Base-by-base conservation (phyloP, 2,888 invertebrate genomes). In the Galeopsomyia nigrocyanea region DNA sequence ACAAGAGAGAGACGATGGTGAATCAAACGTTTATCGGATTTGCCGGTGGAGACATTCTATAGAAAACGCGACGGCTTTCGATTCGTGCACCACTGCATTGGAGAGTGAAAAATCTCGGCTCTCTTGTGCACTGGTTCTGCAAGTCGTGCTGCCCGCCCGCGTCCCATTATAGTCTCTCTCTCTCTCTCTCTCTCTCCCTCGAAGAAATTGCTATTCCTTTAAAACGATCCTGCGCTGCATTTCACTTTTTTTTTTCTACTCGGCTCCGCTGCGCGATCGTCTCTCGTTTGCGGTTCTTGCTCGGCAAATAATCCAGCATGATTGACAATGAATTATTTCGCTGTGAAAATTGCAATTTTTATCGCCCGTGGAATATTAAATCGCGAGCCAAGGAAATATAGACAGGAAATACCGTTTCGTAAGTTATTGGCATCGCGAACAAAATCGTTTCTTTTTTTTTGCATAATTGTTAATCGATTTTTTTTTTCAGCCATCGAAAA, bases 191-290 rank as follows among this genome's bases (percentile, higher is more conserved):
- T 39, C 58, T 62, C 61, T 19, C 31, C 56, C 46, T 26, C 19
- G 49, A 63, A 53, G 67, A 51, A 60, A 58, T 67, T 21, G 67
- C 49, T 68, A 70, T 62, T 62, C 31, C 58, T 68, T 63, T 26
- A 26, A 26, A 26, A 68, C 47, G n/a, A n/a, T 53, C 46, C 60
- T 47, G 39, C 39, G 39, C 39, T 60, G 51, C 70, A 74, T 77
- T 73, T 73, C 74, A 66, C 65, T 73, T 65, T 70, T 77, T 73
- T 65, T 70, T 77, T 58, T 39, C 39, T 13, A 39, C 13, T 39
- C 39, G 13, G 39, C 13, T n/a, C n/a, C n/a, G n/a, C 68, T 46
- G 7, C 26, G 56, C 22, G 5, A 17, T n/a, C 13, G 50, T 50
- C 14, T 13, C 53, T 68, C 46, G 67, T 51, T 60, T 22, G 22